Conservation (phyloP, 2,888 invertebrate species). For the Ophioninae sp. region DNA sequence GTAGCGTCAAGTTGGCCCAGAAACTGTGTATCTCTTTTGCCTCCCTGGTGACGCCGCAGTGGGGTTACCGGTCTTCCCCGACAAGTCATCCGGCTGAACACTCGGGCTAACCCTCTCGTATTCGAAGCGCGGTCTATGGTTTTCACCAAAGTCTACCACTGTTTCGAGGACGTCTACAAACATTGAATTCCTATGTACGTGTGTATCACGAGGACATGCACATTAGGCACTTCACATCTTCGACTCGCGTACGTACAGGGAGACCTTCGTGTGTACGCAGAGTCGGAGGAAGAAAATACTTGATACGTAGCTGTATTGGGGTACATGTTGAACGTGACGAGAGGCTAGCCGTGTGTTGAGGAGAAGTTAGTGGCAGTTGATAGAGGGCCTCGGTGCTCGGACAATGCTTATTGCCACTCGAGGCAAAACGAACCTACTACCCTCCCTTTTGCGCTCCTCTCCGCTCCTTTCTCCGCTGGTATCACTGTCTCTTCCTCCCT, state of each 20-base stretch:
- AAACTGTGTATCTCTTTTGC: slow-evolving; percentile 22
- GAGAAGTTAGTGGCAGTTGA: slow-evolving; percentile 61
- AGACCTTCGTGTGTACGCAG: slow-evolving; percentile 8
- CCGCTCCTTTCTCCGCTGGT: slow-evolving; percentile 49
- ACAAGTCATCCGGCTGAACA: slow-evolving; percentile 45
- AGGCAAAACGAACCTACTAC: slow-evolving; percentile 72
- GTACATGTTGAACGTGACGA: slow-evolving; percentile 51
- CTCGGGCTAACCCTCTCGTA: slow-evolving; percentile 34
- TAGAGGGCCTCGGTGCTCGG: slow-evolving; percentile 67
- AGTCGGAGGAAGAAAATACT: slow-evolving; percentile 33
- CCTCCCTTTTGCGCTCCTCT: slow-evolving; percentile 40
- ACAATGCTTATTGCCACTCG: slow-evolving; percentile 76
- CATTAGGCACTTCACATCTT: slow-evolving; percentile 12
- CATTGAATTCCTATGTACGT: slow-evolving; percentile 21
- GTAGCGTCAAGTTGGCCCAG: slow-evolving; percentile 10
- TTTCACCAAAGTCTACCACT: slow-evolving; percentile 49
- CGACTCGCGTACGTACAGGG: slow-evolving; percentile 1
- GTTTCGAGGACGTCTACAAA: slow-evolving; percentile 31
- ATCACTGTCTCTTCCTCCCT: slow-evolving; percentile 56
- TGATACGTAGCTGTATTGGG: slow-evolving; percentile 46
- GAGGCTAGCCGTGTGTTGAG: slow-evolving; percentile 49
- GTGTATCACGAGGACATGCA: slow-evolving; percentile 22
- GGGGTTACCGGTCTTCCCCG: slow-evolving; percentile 4
- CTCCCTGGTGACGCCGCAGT: slow-evolving; percentile 13
- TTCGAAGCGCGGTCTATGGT: slow-evolving; percentile 39